These are phyloP conservation scores for Drosophila austrosaltans DNA, from an alignment of 2,888 invertebrate species.

Conservation along the genomic window DNA sequence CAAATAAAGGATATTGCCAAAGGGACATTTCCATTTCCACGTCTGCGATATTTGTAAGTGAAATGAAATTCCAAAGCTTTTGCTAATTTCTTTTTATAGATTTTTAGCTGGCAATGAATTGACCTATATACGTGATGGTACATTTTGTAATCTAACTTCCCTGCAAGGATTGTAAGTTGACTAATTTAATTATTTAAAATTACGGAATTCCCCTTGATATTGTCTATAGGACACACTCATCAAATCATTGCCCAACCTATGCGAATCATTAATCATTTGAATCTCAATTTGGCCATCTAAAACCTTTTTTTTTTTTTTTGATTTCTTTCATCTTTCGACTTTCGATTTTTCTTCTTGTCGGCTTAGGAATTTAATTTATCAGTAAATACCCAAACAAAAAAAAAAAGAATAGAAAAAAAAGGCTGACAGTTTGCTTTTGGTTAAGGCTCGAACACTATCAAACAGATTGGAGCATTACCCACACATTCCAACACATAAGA, in stretches of 20 bases:
- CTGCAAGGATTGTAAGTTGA: conserved; percentile 82
- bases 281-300: background rate
- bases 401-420: background rate
- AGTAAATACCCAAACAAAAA: conserved; percentile 40
- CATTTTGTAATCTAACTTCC: conserved; percentile 84
- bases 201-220: too few species aligned
- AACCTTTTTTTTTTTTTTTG: background rate
- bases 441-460: background rate
- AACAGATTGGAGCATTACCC: background rate
- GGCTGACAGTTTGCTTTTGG: conserved; percentile 33
- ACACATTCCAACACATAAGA: conserved; percentile 11
- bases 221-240: background rate
- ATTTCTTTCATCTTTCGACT: conserved; percentile 13
- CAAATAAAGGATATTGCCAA: conserved; percentile 76
- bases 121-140: conserved; percentile 81
- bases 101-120: conserved; percentile 85
- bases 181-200: background rate
- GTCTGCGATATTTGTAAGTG: conserved; percentile 84
- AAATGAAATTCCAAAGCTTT: background rate
- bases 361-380: conserved; percentile 69
- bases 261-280: conserved; percentile 10
- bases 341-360: conserved; percentile 20
- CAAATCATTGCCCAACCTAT: background rate
- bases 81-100: conserved; percentile 75
- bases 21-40: conserved; percentile 81